Base-by-base conservation (phyloP, 2,888 invertebrate genomes). In the Dioctria linearis region DNA sequence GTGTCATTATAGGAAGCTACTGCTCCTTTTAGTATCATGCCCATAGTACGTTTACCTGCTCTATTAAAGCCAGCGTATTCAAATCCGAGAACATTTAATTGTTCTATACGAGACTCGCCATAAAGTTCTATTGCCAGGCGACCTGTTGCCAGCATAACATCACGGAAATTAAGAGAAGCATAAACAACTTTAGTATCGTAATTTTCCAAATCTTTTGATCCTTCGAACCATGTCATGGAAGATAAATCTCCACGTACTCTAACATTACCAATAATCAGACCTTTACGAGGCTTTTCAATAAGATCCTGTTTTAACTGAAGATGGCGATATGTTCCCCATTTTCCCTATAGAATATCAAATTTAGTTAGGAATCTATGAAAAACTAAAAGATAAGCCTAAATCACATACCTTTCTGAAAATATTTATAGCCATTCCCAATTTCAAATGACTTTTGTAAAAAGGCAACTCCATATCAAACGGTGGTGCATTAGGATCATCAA, bases 81-180 rank as follows among this genome's bases (percentile, higher is more conserved):
- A 82, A 94, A 92, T 0, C 95, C 95, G 83, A 93, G 90, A 0
- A 93, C 91, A 84, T 92, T 92, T 83, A 93, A 93, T 84, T 95
- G 92, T 8, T 91, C 90, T 40, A 91, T 86, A n/a, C 94, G 90
- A 0, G 90, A 91, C 46, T 91, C 90, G 0, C 95, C 94, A 1
- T 96, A 92, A 1, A 95, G 92, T 86, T 98, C 98, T 0, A 93
- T 92, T 5, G 95, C 93, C 5, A 98, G 91, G 86, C 96, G 96
- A 2, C 97, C 98, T 0, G 96, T 96, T 0, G 98, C 96, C 0
- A 96, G 90, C 98, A 98, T 98, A 0, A 98, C 91, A 87, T 98
- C 98, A 85, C 96, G 93, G 92, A 98, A 98, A 90, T 98, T 99
- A 11, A 98, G 87, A 0, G 97, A 92, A 0, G 96, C 90, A 86